phyloP scores from a whole-genome alignment of 2,113 vertebrate species.

The Hypomesus transpacificus region DNA sequence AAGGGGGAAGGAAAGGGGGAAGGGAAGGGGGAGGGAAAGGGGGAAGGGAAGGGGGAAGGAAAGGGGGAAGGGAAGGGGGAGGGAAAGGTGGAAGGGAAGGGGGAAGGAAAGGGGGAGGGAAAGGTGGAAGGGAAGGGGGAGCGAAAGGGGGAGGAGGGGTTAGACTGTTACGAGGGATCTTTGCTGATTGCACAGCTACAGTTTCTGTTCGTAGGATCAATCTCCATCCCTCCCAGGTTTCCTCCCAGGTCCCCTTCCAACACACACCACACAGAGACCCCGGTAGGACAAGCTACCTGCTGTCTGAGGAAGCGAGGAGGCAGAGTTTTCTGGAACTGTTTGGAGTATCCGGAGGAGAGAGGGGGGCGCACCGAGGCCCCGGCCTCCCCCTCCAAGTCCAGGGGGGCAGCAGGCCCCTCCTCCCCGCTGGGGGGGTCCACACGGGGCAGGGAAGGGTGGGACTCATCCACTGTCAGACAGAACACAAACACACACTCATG shows the following conservation, averaged over 20 bases:
- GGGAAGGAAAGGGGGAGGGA: background rate
- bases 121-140: background rate
- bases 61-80: too few relatives aligned
- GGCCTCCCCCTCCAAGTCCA: slow-evolving; percentile 82
- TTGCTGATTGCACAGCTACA: too few relatives aligned
- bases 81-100: background rate
- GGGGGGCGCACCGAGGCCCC: slow-evolving; percentile 85
- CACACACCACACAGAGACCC: background rate
- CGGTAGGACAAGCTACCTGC: slow-evolving; percentile 73
- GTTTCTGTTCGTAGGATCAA: background rate
- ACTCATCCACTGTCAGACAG: slow-evolving; percentile 63
- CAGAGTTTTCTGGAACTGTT: slow-evolving; percentile 96
- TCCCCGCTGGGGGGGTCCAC: slow-evolving; percentile 63
- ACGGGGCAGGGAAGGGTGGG: slow-evolving; percentile 58
- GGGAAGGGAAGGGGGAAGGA: slow-evolving; percentile 16
- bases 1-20: background rate
- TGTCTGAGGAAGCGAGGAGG: slow-evolving; percentile 96
- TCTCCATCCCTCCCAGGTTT: background rate
- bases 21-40: background rate
- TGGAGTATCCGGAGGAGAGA: slow-evolving; percentile 91
- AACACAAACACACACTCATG: background rate
- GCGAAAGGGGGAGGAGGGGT: too few relatives aligned
- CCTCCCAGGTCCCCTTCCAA: background rate
- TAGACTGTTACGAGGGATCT: too few relatives aligned
- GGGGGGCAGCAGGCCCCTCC: slow-evolving; percentile 57